Percentiles rank a stretch among this genome's conserved stretches.
phyloP scores from a whole-genome alignment of 2,888 invertebrate species.

The Tenthredo distinguenda region DNA sequence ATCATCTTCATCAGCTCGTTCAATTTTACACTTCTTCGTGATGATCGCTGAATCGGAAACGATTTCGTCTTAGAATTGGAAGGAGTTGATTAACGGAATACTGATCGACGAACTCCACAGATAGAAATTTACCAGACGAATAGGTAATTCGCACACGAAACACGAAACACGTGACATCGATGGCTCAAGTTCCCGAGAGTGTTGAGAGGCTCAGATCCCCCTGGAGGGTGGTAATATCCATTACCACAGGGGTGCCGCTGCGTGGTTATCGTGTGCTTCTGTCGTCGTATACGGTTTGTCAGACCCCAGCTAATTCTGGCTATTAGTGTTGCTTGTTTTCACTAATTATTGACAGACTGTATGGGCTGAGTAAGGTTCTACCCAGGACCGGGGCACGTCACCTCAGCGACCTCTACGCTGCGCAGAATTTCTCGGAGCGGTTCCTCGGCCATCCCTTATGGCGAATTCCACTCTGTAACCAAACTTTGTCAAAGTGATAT shows the following conservation, averaged over 20 bases:
- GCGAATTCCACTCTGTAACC: neutral
- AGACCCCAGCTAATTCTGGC: slow-evolving; percentile 13
- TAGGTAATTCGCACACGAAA: neutral
- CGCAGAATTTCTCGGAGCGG: neutral
- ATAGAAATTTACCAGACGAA: neutral
- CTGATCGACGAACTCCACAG: neutral
- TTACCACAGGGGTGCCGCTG: neutral
- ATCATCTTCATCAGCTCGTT: neutral
- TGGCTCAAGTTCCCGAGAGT: neutral
- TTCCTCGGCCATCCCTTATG: neutral
- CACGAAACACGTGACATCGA: neutral
- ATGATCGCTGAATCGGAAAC: neutral
- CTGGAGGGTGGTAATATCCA: slow-evolving; percentile 19
- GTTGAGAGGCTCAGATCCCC: slow-evolving; percentile 5
- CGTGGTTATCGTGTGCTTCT: neutral
- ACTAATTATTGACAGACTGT: slow-evolving; percentile 4
- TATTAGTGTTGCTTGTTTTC: slow-evolving; percentile 23
- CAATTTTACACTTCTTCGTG: neutral
- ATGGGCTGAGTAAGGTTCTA: neutral
- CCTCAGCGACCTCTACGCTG: neutral
- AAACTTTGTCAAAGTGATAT: neutral
- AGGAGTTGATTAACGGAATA: neutral
- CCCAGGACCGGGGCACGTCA: neutral
- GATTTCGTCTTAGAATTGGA: no score
- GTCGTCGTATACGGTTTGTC: neutral